Conservation (phyloP, 2,113 vertebrate genomes). For the Mustelus asterias region DNA sequence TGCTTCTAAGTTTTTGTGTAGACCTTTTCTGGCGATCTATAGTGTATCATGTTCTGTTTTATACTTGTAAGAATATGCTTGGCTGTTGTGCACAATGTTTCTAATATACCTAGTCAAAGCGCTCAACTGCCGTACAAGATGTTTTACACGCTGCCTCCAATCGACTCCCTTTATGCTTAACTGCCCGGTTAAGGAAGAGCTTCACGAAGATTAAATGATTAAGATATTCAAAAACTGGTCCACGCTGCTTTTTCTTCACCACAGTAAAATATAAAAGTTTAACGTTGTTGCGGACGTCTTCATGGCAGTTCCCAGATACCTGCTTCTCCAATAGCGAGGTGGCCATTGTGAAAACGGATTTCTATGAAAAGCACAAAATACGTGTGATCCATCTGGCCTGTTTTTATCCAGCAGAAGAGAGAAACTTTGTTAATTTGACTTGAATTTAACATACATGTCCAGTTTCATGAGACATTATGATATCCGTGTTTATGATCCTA, state of each 20-base stretch:
- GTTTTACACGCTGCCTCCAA: not conserved
- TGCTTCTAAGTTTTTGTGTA: not conserved
- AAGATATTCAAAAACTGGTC: not conserved
- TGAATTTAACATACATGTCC: not conserved
- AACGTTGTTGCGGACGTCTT: not conserved
- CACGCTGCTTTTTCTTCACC: not conserved
- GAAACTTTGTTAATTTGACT: conserved; percentile 1
- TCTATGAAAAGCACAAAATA: conserved; percentile 15
- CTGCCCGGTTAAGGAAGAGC: not conserved
- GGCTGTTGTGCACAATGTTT: not conserved
- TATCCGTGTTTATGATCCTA: not conserved
- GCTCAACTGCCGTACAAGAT: conserved; percentile 5
- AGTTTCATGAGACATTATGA: not conserved
- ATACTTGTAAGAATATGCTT: conserved; percentile 12
- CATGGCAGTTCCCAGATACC: conserved; percentile 26
- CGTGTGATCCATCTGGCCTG: not conserved
- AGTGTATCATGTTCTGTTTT: not conserved
- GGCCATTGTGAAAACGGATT: conserved; percentile 34
- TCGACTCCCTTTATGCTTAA: conserved; percentile 16
- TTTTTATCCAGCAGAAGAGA: not conserved
- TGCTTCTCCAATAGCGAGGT: conserved; percentile 22
- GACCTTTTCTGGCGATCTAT: not conserved
- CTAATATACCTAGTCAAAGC: conserved; percentile 4
- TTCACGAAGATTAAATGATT: not conserved
- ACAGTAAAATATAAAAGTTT: conserved; percentile 28